Percentiles rank a stretch among this genome's conserved stretches.
phyloP scores from a whole-genome alignment of 2,113 vertebrate genomes.

The Caranx melampygus region DNA sequence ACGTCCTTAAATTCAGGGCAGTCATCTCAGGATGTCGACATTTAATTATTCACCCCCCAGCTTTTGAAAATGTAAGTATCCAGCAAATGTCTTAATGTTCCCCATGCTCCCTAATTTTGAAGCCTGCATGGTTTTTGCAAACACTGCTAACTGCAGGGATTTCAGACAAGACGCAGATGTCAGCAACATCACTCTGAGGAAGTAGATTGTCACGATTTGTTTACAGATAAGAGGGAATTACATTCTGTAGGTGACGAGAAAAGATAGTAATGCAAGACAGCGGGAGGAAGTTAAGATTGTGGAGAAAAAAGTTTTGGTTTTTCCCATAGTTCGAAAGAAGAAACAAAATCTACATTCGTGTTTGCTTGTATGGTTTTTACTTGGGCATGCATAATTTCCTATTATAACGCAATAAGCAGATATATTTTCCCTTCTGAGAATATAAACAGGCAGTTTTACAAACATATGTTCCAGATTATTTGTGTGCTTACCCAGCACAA shows the following conservation, averaged over 20 bases:
- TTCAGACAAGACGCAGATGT: background rate
- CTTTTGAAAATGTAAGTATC: background rate
- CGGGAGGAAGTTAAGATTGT: conserved; percentile 3
- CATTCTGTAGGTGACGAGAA: background rate
- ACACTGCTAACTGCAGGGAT: conserved; percentile 1
- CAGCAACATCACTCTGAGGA: conserved; percentile 17
- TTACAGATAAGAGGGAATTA: conserved; percentile 15
- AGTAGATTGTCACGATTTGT: conserved; percentile 33
- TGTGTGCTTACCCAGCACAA: conserved; percentile 46
- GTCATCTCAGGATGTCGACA: conserved; percentile 14
- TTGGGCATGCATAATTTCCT: conserved; percentile 57
- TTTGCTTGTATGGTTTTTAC: conserved; percentile 51
- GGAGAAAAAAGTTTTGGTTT: background rate
- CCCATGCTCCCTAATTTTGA: background rate
- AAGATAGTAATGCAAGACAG: conserved; percentile 18
- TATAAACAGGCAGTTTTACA: conserved; percentile 55
- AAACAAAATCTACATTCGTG: conserved; percentile 24
- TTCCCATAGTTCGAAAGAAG: conserved; percentile 9
- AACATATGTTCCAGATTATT: conserved; percentile 63
- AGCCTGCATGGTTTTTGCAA: conserved; percentile 7
- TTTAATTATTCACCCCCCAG: conserved; percentile 32
- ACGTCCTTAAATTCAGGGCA: conserved; percentile 15
- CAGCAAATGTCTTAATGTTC: background rate
- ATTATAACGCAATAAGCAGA: conserved; percentile 48
- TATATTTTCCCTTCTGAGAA: conserved; percentile 46